phyloP scores from a whole-genome alignment of 1,140 invertebrate species.

The Drosophila pseudoobscura region DNA sequence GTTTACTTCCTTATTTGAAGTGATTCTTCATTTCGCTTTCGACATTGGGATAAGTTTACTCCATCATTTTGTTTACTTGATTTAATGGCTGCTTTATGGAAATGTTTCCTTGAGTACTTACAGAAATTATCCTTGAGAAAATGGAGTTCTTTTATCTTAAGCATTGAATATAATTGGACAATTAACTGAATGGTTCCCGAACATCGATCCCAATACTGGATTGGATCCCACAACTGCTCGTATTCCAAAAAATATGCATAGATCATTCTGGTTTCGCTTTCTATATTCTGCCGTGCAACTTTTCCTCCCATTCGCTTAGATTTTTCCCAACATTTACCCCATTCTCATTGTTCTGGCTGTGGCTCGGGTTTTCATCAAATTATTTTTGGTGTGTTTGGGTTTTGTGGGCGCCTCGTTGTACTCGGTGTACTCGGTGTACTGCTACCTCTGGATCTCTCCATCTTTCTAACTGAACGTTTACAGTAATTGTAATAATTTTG shows the following conservation, averaged over 20 bases:
- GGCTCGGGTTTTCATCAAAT: slow-evolving; percentile 26
- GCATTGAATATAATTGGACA: too few species aligned
- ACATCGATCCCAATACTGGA: not conserved
- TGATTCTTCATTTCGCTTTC: too few species aligned
- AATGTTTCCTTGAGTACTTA: too few species aligned
- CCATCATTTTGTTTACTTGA: not conserved
- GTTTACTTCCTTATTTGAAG: not conserved
- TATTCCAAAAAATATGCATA: slow-evolving; percentile 5
- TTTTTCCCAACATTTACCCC: slow-evolving; percentile 30
- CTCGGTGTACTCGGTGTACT: too few species aligned
- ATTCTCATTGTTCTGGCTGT: slow-evolving; percentile 39
- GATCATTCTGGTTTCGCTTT: slow-evolving; percentile 32
- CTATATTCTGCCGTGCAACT: slow-evolving; percentile 1
- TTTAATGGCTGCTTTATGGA: not conserved
- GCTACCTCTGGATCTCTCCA: slow-evolving; percentile 9
- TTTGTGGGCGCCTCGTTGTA: slow-evolving; percentile 24
- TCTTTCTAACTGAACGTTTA: slow-evolving; percentile 53
- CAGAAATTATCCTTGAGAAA: too few species aligned
- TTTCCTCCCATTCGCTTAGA: slow-evolving; percentile 3
- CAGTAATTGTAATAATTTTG: slow-evolving; percentile 76
- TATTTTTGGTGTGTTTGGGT: slow-evolving; percentile 7
- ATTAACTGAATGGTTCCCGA: too few species aligned
- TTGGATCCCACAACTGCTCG: not conserved
- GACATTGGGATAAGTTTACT: too few species aligned
- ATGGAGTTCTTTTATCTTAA: too few species aligned